Evolutionary conservation across 2,113 vertebrate species (phyloP), one percentile per base, ranked within the genome.

Genomic region (Okapia johnstoni): DNA sequence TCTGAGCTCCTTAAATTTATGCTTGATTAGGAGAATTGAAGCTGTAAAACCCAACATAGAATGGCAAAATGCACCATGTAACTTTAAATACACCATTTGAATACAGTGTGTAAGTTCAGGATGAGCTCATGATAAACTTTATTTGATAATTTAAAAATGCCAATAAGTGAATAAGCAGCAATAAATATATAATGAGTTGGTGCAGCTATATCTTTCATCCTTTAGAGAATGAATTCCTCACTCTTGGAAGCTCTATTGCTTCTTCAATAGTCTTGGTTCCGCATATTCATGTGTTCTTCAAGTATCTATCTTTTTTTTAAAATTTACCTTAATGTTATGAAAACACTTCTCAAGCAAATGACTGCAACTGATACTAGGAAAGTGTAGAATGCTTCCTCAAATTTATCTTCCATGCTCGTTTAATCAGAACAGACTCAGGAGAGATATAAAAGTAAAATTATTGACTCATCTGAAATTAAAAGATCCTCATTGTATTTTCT

Each of bases 401-500:
- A 76, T 96, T 93, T 90, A 96, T 84, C 70, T 80, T 89, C 57
- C 52, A 9, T 61, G 25, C 33, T 58, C 40, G 33, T 96, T 97
- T 97, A 97, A 97, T 98, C 96, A 96, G 54, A 93, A 87, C 13
- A 85, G 95, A 25, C 94, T 95, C 95, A 57, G 48, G 87, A 57
- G 94, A 85, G 87, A 92, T 28, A 92, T 94, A 97, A 98, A 97
- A 96, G 87, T 96, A 96, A 98, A 96, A 96, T 92, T 96, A 98
- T 98, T 94, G 96, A 96, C 76, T 96, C 95, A 90, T 96, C 79
- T 85, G 79, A 95, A 98, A 97, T 96, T 93, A 92, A 98, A 97
- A 87, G 76, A 97, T 95, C n/a, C 26, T 96, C 80, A 40, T 80
- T 96, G 92, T 92, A 73, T 92, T 97, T 97, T 95, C 77, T 55